These are phyloP conservation scores for Syngnathus acus DNA, from an alignment of 2,797 vertebrate species.

Conservation along the genomic window DNA sequence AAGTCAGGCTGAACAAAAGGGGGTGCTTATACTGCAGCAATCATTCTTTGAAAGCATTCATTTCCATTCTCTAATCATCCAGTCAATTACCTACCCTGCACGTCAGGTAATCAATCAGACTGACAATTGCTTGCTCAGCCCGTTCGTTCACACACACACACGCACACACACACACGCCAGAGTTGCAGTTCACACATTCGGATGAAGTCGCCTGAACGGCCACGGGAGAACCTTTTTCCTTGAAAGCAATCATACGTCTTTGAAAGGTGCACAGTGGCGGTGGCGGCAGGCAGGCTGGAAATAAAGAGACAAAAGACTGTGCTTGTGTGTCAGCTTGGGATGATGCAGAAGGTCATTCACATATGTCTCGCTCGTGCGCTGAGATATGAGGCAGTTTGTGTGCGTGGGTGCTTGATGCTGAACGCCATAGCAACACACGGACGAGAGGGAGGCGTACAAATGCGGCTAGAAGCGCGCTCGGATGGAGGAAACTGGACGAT, in stretches of 20 bases:
- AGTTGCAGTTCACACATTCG: conserved; percentile 5
- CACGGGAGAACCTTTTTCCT: conserved; percentile 23
- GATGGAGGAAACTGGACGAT: neutral
- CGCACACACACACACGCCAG: conserved; percentile 6
- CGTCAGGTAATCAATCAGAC: conserved; percentile 35
- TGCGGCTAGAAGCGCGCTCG: conserved; percentile 1
- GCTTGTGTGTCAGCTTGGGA: conserved; percentile 10
- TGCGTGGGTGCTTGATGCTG: conserved; percentile 12
- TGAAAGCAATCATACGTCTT: conserved; percentile 22
- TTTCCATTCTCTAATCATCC: conserved; percentile 9
- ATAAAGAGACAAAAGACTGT: conserved; percentile 19
- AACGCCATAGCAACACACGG: conserved; percentile 21
- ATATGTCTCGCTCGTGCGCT: conserved; percentile 23
- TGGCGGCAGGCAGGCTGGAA: neutral
- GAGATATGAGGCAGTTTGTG: conserved; percentile 27
- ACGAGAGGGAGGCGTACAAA: conserved; percentile 9
- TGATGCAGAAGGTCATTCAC: conserved; percentile 50
- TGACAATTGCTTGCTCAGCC: conserved; percentile 7
- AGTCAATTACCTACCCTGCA: conserved; percentile 23
- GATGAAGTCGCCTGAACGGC: conserved; percentile 30
- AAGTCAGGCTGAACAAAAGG: neutral
- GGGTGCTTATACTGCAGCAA: neutral
- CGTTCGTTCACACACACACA: conserved; percentile 12
- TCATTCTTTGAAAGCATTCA: conserved; percentile 22
- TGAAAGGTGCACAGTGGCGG: conserved; percentile 16